phyloP scores from a whole-genome alignment of 1,140 invertebrate species.

The Saxidomus purpurata region DNA sequence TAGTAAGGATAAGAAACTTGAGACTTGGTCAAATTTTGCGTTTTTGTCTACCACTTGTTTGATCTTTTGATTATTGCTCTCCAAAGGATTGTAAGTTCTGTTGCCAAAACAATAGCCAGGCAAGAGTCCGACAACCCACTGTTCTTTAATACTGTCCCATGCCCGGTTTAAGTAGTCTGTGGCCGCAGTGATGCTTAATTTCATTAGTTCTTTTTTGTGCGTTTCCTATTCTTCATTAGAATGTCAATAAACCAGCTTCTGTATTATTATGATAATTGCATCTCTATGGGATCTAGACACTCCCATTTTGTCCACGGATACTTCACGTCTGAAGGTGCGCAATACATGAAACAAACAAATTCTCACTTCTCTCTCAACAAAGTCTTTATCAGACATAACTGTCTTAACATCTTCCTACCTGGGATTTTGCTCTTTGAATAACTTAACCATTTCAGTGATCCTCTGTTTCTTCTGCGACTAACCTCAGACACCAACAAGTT shows the following conservation, averaged over 20 bases:
- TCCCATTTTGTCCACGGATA: not conserved
- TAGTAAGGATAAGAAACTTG: too few species aligned
- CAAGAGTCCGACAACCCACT: not conserved
- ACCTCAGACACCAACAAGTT: too few species aligned
- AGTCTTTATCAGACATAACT: too few species aligned
- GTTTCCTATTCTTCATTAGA: not conserved
- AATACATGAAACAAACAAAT: not conserved
- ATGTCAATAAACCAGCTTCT: not conserved
- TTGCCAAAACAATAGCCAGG: not conserved
- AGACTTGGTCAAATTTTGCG: not conserved
- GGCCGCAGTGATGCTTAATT: too few species aligned
- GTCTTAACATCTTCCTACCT: not conserved
- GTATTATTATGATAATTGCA: not conserved
- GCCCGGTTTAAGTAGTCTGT: not conserved
- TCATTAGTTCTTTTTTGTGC: not conserved
- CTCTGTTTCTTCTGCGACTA: too few species aligned
- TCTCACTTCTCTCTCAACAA: not conserved
- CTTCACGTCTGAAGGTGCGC: not conserved
- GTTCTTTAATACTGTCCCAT: not conserved
- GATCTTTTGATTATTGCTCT: not conserved
- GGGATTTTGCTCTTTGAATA: too few species aligned
- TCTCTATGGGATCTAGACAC: not conserved
- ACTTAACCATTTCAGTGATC: too few species aligned
- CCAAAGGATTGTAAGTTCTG: not conserved
- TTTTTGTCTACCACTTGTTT: constrained; percentile 2